A percentile compares a stretch with the other conserved stretches of the same genome.
phyloP scores from a whole-genome alignment of 2,113 vertebrate genomes.

The Eulemur macaco region DNA sequence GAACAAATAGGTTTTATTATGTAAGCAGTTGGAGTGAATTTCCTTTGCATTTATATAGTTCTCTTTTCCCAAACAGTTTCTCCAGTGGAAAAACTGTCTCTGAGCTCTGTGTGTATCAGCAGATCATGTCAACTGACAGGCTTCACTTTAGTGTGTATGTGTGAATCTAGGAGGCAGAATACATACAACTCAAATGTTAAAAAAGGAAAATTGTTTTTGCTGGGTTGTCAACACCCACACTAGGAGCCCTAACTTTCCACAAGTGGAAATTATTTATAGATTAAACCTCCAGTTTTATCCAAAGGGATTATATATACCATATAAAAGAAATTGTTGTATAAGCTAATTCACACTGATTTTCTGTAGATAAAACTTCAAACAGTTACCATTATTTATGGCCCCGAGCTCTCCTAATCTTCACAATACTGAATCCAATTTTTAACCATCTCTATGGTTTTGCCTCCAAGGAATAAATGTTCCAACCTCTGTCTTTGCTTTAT shows the following conservation, averaged over 20 bases:
- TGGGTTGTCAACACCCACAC: neutral
- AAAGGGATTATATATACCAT: neutral
- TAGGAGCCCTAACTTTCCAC: neutral
- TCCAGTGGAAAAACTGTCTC: neutral
- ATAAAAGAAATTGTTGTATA: slow-evolving; percentile 14
- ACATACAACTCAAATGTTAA: neutral
- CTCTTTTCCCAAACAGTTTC: neutral
- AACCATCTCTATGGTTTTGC: neutral
- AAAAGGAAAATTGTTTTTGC: neutral
- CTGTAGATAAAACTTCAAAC: neutral
- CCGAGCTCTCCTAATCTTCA: neutral
- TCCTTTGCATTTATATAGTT: neutral
- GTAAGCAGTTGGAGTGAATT: neutral
- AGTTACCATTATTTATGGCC: neutral
- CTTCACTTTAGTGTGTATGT: neutral
- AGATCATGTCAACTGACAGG: neutral
- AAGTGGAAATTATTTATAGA: neutral
- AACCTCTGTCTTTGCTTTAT: neutral
- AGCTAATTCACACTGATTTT: slow-evolving; percentile 52
- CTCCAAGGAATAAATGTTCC: neutral
- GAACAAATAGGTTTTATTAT: neutral
- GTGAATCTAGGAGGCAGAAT: neutral
- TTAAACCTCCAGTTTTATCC: neutral
- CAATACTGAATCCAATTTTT: neutral
- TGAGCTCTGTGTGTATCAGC: neutral